These are phyloP conservation scores for Morus bassanus DNA, from an alignment of 2,797 vertebrate genomes.

Conservation along the genomic window DNA sequence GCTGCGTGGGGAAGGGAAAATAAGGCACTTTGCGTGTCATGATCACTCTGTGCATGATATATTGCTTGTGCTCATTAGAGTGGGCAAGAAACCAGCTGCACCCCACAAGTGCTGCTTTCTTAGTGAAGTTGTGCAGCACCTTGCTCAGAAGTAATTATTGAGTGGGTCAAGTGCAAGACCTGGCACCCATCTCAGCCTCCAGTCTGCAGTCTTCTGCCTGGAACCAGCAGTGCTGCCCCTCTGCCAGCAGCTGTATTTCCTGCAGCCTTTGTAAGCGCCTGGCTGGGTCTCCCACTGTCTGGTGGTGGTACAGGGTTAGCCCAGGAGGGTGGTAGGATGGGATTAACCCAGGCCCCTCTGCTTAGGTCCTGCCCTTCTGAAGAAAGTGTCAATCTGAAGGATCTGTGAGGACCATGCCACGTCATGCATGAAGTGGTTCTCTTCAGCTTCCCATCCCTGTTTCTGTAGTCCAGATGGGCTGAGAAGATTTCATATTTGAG, in stretches of 20 bases:
- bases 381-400: neutral
- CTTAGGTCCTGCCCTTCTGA: neutral
- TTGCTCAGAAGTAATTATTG: neutral
- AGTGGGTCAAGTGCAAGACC: neutral
- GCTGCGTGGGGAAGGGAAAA: neutral
- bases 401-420: neutral
- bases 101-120: neutral
- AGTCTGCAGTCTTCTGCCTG: neutral
- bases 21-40: neutral
- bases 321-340: neutral
- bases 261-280: neutral
- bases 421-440: rapidly evolving
- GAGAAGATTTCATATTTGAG: neutral
- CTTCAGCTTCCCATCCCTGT: neutral
- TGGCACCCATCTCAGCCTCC: neutral
- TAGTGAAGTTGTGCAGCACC: neutral
- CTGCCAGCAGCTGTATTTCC: neutral
- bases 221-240: neutral
- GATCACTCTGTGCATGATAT: neutral
- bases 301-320: neutral
- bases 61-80: neutral
- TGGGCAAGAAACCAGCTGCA: neutral
- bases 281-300: neutral
- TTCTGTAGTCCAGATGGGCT: neutral
- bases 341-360: neutral